Evolutionary conservation across 1,140 invertebrate species (phyloP), one percentile per base, ranked within the genome.

Genomic region (Zaprionus inermis): DNA sequence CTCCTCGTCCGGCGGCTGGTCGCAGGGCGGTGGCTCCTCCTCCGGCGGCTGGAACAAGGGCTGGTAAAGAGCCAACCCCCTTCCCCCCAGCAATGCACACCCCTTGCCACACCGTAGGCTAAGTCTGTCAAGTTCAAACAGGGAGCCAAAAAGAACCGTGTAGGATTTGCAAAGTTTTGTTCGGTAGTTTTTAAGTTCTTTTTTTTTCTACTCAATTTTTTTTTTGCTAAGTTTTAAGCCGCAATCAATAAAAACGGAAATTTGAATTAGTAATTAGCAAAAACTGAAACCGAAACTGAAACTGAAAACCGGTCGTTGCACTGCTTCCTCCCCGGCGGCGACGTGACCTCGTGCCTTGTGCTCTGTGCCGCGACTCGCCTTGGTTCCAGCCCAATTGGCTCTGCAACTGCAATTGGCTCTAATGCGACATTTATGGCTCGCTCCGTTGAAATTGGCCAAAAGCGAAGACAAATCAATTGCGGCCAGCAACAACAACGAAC

Each of bases 21-120:
- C 77, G 5, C 56, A 63, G 44, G 20, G 59, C 14, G 54, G 70
- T 16, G 34, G 54, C 57, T 66, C 67, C 41, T 56, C 64, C 41
- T 56, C 64, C 11, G 73, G 79, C n/a, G 76, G 81, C 55, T 85
- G 82, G 82, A 86, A 86, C 61, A 75, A 85, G 79, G 83, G 83
- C 76, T 88, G 83, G 83, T 88, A 88, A 70, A 38, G 24, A 4
- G 0, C 24, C n/a, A 22, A 28, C 5, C 3, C 18, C 16, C 14
- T 14, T n/a, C n/a, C n/a, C n/a, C n/a, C n/a, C n/a, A n/a, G n/a
- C n/a, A n/a, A n/a, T n/a, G n/a, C n/a, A 18, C 30, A 18, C 41
- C 4, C 6, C 41, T 7, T 18, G 5, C 7, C 44, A 18, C 16
- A 11, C 18, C 44, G 7, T 20, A 14, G 41, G 12, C 51, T 49